Percentiles rank a stretch among this genome's conserved stretches.
phyloP scores from a whole-genome alignment of 2,888 invertebrate genomes.

The Microctonus brassicae region DNA sequence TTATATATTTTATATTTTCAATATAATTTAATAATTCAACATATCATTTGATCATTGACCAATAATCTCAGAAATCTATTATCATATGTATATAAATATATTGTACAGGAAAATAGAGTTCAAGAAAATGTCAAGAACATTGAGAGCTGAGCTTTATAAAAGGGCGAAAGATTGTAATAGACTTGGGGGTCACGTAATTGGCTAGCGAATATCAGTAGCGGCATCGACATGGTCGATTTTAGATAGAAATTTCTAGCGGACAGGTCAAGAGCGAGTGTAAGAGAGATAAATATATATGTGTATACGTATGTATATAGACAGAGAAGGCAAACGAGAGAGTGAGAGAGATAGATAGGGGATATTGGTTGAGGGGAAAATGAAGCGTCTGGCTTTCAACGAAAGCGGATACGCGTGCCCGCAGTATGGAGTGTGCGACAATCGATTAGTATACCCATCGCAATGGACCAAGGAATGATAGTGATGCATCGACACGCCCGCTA shows the following conservation, averaged over 20 bases:
- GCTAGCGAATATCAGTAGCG: conserved; percentile 2
- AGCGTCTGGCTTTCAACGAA: conserved; percentile 19
- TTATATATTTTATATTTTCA: no score
- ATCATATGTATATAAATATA: background rate
- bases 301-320: no score
- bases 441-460: conserved; percentile 7
- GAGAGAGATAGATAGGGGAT: background rate
- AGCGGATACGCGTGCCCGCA: conserved; percentile 18
- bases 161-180: conserved; percentile 18
- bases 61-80: background rate
- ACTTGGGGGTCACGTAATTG: conserved; percentile 12
- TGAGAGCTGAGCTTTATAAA: background rate
- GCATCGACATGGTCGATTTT: conserved; percentile 17
- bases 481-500: conserved; percentile 8
- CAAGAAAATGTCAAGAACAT: conserved; percentile 8
- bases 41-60: no score
- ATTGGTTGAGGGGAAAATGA: background rate
- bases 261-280: background rate
- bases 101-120: background rate
- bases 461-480: conserved; percentile 6
- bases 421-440: conserved; percentile 6
- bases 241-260: conserved; percentile 17
- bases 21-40: no score
- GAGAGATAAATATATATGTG: no score
- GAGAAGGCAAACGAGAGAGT: background rate